Conservation (phyloP, 2,113 vertebrate genomes). For the Osmerus mordax region DNA sequence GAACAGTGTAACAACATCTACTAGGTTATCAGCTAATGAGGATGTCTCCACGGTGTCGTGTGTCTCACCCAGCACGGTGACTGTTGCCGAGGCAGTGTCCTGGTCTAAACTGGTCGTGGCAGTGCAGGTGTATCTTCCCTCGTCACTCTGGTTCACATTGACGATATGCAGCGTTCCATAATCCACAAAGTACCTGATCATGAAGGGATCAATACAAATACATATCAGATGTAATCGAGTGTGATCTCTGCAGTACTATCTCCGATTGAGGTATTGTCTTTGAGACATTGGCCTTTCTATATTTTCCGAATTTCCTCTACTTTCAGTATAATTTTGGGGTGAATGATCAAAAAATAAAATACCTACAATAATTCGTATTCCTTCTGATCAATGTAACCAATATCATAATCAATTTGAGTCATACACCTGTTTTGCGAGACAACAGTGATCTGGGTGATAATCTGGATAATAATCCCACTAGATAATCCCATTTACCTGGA, state of each 20-base stretch:
- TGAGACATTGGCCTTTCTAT: not conserved
- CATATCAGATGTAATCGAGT: not conserved
- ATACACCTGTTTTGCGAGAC: too few relatives aligned
- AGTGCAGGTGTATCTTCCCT: constrained; percentile 80
- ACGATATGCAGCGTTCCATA: constrained; percentile 77
- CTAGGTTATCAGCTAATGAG: not conserved
- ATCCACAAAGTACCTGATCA: constrained; percentile 61
- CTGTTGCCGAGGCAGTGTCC: constrained; percentile 57
- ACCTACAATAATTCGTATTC: too few relatives aligned
- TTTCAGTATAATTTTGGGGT: too few relatives aligned
- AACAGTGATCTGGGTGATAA: not conserved
- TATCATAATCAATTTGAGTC: too few relatives aligned
- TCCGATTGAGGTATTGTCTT: not conserved
- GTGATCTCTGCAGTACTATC: not conserved
- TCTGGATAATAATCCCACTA: not conserved
- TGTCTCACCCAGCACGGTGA: constrained; percentile 83
- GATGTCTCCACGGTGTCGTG: not conserved
- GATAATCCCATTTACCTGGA: constrained; percentile 69
- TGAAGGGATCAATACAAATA: not conserved
- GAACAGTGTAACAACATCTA: not conserved
- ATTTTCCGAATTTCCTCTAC: too few relatives aligned
- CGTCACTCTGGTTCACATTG: constrained; percentile 78
- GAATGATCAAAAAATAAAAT: too few relatives aligned
- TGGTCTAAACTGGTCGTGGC: constrained; percentile 82
- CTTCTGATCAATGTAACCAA: too few relatives aligned